Evolutionary conservation across 2,888 invertebrate genomes (phyloP), one percentile per base, ranked within the genome.

Genomic region (Melinaea marsaeus): DNA sequence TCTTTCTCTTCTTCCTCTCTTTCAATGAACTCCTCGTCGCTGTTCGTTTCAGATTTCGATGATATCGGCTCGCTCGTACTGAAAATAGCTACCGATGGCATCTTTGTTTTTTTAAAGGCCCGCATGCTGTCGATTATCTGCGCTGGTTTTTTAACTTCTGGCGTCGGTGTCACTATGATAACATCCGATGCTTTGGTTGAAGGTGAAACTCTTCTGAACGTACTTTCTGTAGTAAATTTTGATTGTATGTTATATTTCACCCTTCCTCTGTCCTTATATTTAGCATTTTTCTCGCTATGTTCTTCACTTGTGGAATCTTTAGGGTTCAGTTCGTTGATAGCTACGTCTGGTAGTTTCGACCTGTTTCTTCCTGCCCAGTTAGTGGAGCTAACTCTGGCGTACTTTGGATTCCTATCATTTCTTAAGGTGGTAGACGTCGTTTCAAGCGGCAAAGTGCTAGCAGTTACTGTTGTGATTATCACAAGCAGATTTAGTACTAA

Each of bases 181-280:
- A 88, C 42, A 45, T 79, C 80, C 7, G 81, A 72, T 58, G 79
- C 68, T 72, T 81, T 82, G 13, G 84, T 80, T 5, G 85, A 74
- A 55, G 75, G 72, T 64, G 73, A 77, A 2, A 72, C 69, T 68
- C 82, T 78, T 74, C 80, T 79, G 42, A 74, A 67, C 57, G 77
- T 63, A 63, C 75, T 81, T 71, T 74, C 79, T 60, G 89, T 85
- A 9, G 77, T 81, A 13, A 85, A 74, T 74, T 83, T 86, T 2
- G 70, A 58, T 66, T 79, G 77, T 11, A 84, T 58, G 46, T 78
- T 74, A 61, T 80, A 90, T 68, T 80, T 78, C 0, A 88, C 80
- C 73, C 86, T 88, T 84, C 90, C 90, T 69, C 90, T 81, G 61
- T 86, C 82, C 76, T 89, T 90, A 68, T 88, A 87, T 79, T 89